Evolutionary conservation across 1,140 invertebrate genomes (phyloP).

Genomic region (Drosophila eugracilis): DNA sequence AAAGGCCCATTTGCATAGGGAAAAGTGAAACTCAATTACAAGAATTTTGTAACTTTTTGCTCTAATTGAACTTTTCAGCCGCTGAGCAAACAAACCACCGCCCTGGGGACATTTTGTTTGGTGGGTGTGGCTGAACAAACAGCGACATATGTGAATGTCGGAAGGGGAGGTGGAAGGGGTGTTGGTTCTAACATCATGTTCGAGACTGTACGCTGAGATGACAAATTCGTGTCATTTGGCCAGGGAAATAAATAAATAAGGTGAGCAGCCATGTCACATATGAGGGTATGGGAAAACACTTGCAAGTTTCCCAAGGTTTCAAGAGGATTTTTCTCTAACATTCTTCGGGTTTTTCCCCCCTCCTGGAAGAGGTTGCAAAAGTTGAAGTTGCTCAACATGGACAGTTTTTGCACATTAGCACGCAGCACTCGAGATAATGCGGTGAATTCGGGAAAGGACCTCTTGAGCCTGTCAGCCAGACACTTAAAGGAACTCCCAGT

Average conservation of each 20-base stretch:
- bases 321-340: constrained; percentile 30
- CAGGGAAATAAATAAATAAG: constrained; percentile 73
- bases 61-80: constrained; percentile 79
- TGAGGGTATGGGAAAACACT: constrained; percentile 40
- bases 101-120: constrained; percentile 8
- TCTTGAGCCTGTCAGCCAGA: constrained; percentile 68
- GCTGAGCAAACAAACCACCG: constrained; percentile 66
- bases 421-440: constrained; percentile 67
- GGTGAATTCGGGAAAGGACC: constrained; percentile 43
- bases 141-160: constrained; percentile 66
- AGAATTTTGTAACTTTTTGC: constrained; percentile 66
- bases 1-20: constrained; percentile 66
- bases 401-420: constrained; percentile 80
- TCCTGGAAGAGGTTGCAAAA: constrained; percentile 35
- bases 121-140: constrained; percentile 66
- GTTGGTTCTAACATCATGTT: constrained; percentile 21
- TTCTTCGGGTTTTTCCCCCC: constrained; percentile 3
- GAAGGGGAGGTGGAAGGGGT: not conserved
- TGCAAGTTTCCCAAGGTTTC: constrained; percentile 66
- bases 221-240: constrained; percentile 76
- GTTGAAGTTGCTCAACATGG: constrained; percentile 43
- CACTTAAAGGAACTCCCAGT: constrained; percentile 33
- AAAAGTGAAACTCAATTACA: constrained; percentile 69
- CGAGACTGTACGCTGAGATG: constrained; percentile 63
- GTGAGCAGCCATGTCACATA: constrained; percentile 36